Conservation (phyloP, 1,140 invertebrate genomes). For the Tetragonula clypearis region DNA sequence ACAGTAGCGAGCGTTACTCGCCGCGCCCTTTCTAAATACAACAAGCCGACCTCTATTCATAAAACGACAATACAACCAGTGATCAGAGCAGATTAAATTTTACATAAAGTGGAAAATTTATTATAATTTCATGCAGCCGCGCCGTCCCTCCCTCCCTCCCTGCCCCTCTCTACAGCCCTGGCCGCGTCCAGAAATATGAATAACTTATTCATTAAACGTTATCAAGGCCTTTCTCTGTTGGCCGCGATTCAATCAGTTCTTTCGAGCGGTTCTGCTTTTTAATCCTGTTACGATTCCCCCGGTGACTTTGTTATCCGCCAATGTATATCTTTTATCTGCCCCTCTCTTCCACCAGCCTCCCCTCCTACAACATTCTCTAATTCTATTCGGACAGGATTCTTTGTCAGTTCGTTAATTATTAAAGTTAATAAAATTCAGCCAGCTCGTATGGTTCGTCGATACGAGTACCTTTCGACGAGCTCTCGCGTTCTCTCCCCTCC, state of each 20-base stretch:
- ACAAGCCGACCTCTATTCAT: conserved; percentile 44
- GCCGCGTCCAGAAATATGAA: conserved; percentile 28
- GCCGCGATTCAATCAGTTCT: conserved; percentile 32
- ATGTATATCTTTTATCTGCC: not conserved
- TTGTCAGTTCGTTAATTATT: not conserved
- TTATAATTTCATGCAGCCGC: conserved; percentile 46
- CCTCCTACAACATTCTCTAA: not conserved
- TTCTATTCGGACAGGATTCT: not conserved
- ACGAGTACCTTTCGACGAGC: not conserved
- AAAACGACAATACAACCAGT: conserved; percentile 47
- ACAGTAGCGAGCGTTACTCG: conserved; percentile 15
- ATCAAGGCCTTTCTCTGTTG: conserved; percentile 35
- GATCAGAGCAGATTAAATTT: conserved; percentile 51
- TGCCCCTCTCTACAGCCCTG: too few relatives aligned
- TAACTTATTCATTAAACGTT: conserved; percentile 53
- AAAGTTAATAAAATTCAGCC: not conserved
- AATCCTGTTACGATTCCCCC: conserved; percentile 33
- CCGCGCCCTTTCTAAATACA: conserved; percentile 38
- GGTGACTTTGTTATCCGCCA: not conserved
- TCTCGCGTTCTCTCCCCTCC: not conserved
- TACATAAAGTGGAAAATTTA: conserved; percentile 51
- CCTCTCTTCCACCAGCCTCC: too few relatives aligned
- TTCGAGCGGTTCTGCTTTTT: conserved; percentile 12
- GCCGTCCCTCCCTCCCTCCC: too few relatives aligned
- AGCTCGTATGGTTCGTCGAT: not conserved